A percentile compares a stretch with the other conserved stretches of the same genome.
These are phyloP conservation scores for Nebria salina DNA, from an alignment of 2,888 invertebrate species.

Conservation along the genomic window DNA sequence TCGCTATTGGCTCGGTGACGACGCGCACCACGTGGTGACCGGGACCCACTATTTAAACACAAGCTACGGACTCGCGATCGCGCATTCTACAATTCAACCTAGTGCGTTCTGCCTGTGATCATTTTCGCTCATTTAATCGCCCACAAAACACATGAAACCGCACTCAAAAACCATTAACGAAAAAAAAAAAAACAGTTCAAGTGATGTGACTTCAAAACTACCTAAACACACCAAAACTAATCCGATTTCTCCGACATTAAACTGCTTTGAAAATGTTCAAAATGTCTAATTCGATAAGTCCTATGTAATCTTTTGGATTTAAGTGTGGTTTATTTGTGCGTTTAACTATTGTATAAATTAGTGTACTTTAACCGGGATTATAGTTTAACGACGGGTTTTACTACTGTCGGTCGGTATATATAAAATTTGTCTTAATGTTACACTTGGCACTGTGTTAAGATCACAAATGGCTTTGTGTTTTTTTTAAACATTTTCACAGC, in stretches of 20 bases:
- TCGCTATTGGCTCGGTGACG: conserved; percentile 18
- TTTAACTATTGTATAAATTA: conserved; percentile 12
- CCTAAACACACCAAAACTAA: not conserved
- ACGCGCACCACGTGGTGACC: conserved; percentile 26
- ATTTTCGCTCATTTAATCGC: not conserved
- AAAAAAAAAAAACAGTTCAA: not conserved
- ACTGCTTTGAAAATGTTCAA: not conserved
- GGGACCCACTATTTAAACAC: conserved; percentile 21
- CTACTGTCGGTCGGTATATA: not conserved
- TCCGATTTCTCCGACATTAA: conserved; percentile 23
- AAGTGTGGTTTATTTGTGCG: conserved; percentile 21
- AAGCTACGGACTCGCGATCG: conserved; percentile 7
- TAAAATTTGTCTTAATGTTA: not conserved
- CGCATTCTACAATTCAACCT: conserved; percentile 18
- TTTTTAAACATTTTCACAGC: conserved; percentile 7
- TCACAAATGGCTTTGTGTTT: conserved; percentile 15
- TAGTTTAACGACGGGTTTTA: not conserved
- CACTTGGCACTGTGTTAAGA: conserved; percentile 18
- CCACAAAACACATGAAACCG: not conserved
- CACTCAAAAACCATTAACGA: not conserved
- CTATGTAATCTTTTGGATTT: conserved; percentile 20
- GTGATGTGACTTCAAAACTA: conserved; percentile 12
- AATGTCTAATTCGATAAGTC: conserved; percentile 7
- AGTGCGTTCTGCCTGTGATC: not conserved
- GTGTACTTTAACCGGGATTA: conserved; percentile 14